A percentile compares a stretch with the other conserved stretches of the same genome.
Evolutionary conservation across 2,113 vertebrate species (phyloP).

Genomic region (Chauna torquata): DNA sequence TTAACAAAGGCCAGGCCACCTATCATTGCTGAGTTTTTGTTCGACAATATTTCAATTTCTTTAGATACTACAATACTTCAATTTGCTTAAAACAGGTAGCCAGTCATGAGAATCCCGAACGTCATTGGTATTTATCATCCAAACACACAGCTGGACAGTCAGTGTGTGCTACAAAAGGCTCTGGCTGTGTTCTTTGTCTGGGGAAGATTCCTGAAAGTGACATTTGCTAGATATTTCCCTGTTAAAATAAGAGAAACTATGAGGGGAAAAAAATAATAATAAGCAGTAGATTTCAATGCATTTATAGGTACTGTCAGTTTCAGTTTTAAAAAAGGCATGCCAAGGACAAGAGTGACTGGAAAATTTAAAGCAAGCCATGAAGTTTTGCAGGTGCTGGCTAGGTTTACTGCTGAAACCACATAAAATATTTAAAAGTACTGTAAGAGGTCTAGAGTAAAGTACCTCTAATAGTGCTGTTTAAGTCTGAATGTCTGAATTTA

Average conservation of each 20-base stretch:
- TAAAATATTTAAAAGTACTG: conserved; percentile 33
- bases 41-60: conserved; percentile 33
- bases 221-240: neutral
- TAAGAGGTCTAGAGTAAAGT: neutral
- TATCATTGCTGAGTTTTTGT: conserved; percentile 41
- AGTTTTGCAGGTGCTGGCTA: conserved; percentile 14
- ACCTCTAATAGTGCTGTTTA: neutral
- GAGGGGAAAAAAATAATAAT: neutral
- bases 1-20: conserved; percentile 7
- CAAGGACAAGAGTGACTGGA: neutral
- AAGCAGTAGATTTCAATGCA: neutral
- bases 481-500: conserved; percentile 23
- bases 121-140: neutral
- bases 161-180: neutral
- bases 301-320: neutral
- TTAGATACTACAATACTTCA: neutral
- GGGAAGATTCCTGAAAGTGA: neutral
- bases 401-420: neutral
- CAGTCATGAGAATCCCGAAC: neutral
- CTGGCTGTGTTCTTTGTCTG: neutral
- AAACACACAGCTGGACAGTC: neutral
- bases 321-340: neutral
- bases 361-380: conserved; percentile 17
- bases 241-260: neutral
- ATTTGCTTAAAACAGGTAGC: conserved; percentile 31